Percentiles rank a stretch among this genome's conserved stretches.
Conservation (phyloP, 2,797 vertebrate genomes). For the Sternotherus odoratus region DNA sequence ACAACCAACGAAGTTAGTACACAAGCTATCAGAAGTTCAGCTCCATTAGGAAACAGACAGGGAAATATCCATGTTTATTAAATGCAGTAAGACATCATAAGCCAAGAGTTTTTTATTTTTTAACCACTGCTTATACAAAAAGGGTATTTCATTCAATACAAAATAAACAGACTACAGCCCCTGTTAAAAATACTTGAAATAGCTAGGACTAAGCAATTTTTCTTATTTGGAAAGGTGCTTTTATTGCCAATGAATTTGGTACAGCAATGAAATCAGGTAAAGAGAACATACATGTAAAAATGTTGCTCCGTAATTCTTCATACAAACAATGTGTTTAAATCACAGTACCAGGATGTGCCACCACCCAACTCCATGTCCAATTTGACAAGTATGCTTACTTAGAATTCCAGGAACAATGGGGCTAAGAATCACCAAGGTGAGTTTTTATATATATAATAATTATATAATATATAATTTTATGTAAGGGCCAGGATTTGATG, state of each 20-base stretch:
- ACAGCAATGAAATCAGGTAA: constrained; percentile 22
- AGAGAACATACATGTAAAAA: constrained; percentile 46
- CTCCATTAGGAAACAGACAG: neutral
- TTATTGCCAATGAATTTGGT: neutral
- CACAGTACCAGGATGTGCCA: constrained; percentile 3
- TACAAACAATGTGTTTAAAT: neutral
- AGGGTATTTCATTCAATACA: neutral
- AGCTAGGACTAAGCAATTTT: neutral
- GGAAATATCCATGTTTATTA: neutral
- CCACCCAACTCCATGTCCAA: constrained; percentile 5
- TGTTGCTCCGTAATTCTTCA: constrained; percentile 17
- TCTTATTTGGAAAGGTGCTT: neutral
- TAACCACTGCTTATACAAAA: neutral
- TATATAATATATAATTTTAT: neutral
- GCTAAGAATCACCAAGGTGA: neutral
- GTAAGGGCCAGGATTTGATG: neutral
- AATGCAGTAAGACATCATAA: neutral
- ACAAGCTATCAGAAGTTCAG: neutral
- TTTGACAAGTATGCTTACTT: neutral
- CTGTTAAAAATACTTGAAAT: neutral
- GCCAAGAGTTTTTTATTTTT: neutral
- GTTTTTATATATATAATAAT: too few relatives aligned
- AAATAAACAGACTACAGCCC: neutral
- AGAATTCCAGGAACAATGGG: constrained; percentile 16
- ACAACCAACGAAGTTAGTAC: accelerated